Conservation (phyloP, 2,888 invertebrate species). For the Megalurothrips usitatus region DNA sequence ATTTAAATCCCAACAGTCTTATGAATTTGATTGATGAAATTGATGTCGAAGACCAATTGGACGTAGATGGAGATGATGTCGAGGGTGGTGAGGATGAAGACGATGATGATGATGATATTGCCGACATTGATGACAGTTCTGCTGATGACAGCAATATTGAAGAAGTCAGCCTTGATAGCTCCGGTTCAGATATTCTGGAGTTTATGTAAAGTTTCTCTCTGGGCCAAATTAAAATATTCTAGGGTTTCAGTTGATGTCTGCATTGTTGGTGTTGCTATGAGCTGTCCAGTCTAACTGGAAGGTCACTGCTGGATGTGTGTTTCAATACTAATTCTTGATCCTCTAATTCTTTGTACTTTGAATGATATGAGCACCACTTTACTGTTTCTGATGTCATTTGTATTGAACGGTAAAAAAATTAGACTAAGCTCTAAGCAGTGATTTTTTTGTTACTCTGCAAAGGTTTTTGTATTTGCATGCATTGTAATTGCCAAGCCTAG, state of each 20-base stretch:
- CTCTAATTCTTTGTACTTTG: too few species aligned
- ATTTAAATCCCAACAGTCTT: slow-evolving; percentile 28
- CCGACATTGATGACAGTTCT: slow-evolving; percentile 40
- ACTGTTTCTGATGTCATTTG: too few species aligned
- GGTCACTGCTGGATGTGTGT: too few species aligned
- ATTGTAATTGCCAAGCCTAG: neutral
- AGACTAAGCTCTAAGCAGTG: neutral
- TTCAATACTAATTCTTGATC: too few species aligned
- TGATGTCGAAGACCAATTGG: slow-evolving; percentile 25
- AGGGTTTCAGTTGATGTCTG: neutral
- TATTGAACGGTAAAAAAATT: too few species aligned
- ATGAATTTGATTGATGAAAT: slow-evolving; percentile 29
- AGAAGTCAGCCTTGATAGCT: slow-evolving; percentile 39
- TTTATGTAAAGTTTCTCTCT: neutral
- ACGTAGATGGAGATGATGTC: slow-evolving; percentile 40
- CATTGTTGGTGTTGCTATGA: too few species aligned
- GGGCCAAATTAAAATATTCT: neutral
- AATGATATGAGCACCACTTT: too few species aligned
- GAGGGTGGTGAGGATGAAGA: slow-evolving; percentile 38
- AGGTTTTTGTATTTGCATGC: neutral
- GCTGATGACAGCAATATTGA: slow-evolving; percentile 44
- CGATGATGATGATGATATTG: slow-evolving; percentile 40
- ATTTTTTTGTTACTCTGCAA: neutral
- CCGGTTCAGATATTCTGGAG: neutral
- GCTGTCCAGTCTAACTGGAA: too few species aligned